Evolutionary conservation across 2,888 invertebrate species (phyloP).

Genomic region (Gastrophysa polygoni): DNA sequence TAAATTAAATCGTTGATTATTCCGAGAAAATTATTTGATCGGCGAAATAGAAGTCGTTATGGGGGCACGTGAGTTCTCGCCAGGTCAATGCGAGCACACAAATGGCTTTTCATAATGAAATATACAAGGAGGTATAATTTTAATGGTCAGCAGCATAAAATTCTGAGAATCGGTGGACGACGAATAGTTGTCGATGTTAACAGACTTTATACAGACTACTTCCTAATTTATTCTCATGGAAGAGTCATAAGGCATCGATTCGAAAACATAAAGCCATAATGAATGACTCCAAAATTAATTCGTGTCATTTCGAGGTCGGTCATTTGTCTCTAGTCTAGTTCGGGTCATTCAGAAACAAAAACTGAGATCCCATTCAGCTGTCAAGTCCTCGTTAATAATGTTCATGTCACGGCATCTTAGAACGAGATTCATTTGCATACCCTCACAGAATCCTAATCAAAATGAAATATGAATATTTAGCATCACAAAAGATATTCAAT

Average conservation of each 20-base stretch:
- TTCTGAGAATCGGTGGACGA: background rate
- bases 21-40: constrained; percentile 14
- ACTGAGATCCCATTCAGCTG: background rate
- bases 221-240: too few relatives aligned
- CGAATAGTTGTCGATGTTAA: background rate
- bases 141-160: background rate
- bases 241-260: too few relatives aligned
- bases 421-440: constrained; percentile 50
- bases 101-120: background rate
- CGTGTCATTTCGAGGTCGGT: too few relatives aligned
- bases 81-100: background rate
- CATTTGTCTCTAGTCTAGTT: background rate
- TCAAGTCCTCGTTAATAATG: background rate
- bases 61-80: background rate
- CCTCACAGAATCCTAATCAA: constrained; percentile 55
- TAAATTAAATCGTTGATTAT: constrained; percentile 32
- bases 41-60: constrained; percentile 31
- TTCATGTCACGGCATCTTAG: constrained; percentile 24
- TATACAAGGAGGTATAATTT: background rate
- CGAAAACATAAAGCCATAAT: too few relatives aligned
- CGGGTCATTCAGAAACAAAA: background rate
- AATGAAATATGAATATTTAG: constrained; percentile 58
- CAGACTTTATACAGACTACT: too few relatives aligned
- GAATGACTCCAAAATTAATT: too few relatives aligned
- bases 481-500: constrained; percentile 58